Percentiles rank a stretch among this genome's conserved stretches.
These are phyloP conservation scores for Nymphalis c-album DNA, from an alignment of 2,888 invertebrate genomes.

Conservation along the genomic window DNA sequence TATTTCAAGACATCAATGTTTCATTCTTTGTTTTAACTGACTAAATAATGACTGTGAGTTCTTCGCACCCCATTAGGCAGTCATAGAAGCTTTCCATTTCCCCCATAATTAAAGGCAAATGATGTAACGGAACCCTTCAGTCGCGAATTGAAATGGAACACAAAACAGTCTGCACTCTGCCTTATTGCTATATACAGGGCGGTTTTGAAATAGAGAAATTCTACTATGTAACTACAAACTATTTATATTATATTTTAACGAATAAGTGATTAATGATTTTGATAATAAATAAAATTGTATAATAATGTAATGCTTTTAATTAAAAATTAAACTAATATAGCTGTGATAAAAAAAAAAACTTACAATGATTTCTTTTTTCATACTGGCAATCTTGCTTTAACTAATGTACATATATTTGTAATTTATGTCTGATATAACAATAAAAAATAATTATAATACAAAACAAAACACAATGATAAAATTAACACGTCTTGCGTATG, in stretches of 20 bases:
- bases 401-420: not conserved
- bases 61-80: slow-evolving; percentile 38
- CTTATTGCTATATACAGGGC: slow-evolving; percentile 68
- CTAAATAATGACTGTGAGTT: slow-evolving; percentile 33
- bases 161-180: slow-evolving; percentile 75
- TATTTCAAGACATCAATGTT: slow-evolving; percentile 21
- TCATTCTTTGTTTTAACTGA: slow-evolving; percentile 29
- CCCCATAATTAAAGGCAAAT: slow-evolving; percentile 70
- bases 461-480: not conserved
- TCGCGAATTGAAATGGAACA: slow-evolving; percentile 61
- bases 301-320: no score
- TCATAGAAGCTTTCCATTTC: slow-evolving; percentile 38
- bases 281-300: not conserved
- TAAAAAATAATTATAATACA: not conserved
- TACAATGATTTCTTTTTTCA: no score
- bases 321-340: no score
- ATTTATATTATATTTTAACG: not conserved
- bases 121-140: slow-evolving; percentile 55
- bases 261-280: not conserved
- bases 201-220: slow-evolving; percentile 17
- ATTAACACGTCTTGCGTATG: no score
- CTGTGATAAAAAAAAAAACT: no score
- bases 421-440: not conserved
- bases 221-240: not conserved
- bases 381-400: no score